Percentiles rank a stretch among this genome's conserved stretches.
phyloP scores from a whole-genome alignment of 64 coral and sea anemone species.

The Acropora yongei region DNA sequence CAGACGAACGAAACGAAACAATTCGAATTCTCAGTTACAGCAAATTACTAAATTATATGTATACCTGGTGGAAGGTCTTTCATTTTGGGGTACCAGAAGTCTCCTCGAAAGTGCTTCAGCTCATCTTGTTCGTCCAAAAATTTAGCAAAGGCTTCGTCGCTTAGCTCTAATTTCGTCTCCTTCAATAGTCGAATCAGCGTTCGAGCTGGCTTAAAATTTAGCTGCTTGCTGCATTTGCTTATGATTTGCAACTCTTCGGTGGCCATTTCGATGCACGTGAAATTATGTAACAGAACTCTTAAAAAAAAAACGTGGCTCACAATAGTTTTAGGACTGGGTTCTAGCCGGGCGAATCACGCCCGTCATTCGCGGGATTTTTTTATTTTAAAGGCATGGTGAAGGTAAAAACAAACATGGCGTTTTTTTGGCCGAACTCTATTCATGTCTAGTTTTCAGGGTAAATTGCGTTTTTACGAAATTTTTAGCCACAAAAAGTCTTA shows the following conservation, averaged over 20 bases:
- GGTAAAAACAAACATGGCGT: no score
- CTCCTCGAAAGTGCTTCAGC: conserved; percentile 43
- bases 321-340: no score
- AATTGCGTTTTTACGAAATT: no score
- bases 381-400: no score
- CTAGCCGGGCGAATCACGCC: no score
- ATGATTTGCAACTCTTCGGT: neutral
- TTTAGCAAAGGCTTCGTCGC: conserved; percentile 45
- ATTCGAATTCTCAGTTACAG: neutral
- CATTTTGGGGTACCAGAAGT: conserved; percentile 76
- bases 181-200: conserved; percentile 7
- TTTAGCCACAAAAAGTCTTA: no score
- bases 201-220: conserved; percentile 21
- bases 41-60: neutral
- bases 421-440: no score
- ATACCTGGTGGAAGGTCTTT: conserved; percentile 74
- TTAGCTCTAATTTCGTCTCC: conserved; percentile 6
- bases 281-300: no score
- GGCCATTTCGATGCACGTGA: neutral
- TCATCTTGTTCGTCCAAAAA: conserved; percentile 70
- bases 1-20: neutral
- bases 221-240: neutral
- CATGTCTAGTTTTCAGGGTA: no score
- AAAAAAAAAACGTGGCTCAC: no score
- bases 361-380: no score